Conservation (phyloP, 2,797 vertebrate species). For the Acestrorhynchus altus region DNA sequence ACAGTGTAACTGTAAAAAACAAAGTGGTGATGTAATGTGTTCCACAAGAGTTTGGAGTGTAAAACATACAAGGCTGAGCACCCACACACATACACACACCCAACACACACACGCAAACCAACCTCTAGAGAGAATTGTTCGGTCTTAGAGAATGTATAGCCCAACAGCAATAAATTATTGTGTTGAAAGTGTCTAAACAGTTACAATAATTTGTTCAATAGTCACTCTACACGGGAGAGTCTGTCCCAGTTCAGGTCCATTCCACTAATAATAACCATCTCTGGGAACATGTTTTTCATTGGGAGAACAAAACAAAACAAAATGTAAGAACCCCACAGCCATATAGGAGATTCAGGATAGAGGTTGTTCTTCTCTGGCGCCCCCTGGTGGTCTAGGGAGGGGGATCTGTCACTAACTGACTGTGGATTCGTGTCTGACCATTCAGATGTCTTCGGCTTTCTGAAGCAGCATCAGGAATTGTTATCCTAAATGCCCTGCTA, state of each 20-base stretch:
- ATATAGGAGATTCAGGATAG: conserved; percentile 39
- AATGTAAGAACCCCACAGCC: conserved; percentile 33
- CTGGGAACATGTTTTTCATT: conserved; percentile 24
- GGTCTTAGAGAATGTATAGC: conserved; percentile 35
- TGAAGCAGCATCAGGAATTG: conserved; percentile 36
- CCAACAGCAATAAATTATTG: conserved; percentile 49
- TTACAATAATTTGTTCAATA: conserved; percentile 39
- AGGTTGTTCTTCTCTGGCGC: conserved; percentile 43
- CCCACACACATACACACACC: conserved; percentile 14
- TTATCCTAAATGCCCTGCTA: conserved; percentile 30
- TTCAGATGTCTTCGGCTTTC: conserved; percentile 36
- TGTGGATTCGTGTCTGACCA: conserved; percentile 15
- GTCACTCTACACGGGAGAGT: conserved; percentile 33
- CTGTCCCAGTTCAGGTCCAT: conserved; percentile 19
- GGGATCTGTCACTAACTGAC: conserved; percentile 2
- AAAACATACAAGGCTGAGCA: conserved; percentile 18
- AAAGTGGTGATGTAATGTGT: conserved; percentile 33
- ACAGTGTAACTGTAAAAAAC: conserved; percentile 37
- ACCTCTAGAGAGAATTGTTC: conserved; percentile 35
- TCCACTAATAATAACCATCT: conserved; percentile 20
- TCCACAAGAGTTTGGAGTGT: conserved; percentile 34
- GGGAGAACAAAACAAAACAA: conserved; percentile 24
- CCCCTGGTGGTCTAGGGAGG: conserved; percentile 36
- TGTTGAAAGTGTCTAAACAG: conserved; percentile 55
- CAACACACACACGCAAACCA: conserved; percentile 24